Base-by-base conservation (phyloP, 2,113 vertebrate species). In the Colossoma macropomum region DNA sequence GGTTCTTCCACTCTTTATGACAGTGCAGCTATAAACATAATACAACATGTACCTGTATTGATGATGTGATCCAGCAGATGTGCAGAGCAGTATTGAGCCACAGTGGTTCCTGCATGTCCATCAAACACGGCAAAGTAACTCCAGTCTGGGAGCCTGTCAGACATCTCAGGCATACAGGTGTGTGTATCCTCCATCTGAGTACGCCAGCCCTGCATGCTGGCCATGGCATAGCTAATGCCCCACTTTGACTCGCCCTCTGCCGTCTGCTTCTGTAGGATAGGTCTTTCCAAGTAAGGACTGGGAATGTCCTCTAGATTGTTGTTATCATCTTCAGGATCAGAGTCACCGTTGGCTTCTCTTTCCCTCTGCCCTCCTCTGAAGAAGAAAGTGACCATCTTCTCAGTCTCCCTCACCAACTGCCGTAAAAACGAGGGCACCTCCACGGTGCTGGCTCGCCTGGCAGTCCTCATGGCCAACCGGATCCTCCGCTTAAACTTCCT, bases 171-270 rank as follows among this genome's bases (percentile, higher is more conserved):
- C 88, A 91, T 82, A 65, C 92, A 94, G 69, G 92, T 76, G 52
- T 95, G 95, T 5, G 95, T 93, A 0, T 95, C 94, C 88, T 96
- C 95, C 95, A 94, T 94, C 84, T 93, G 93, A 11, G 90, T 86
- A 86, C 94, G 90, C 95, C 95, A 94, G 69, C 95, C 95, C 84
- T 96, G 94, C 92, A 93, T 94, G 65, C 92, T 90, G 16, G 93
- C 94, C 79, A 92, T 81, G 1, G 92, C 94, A 6, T 94, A 95
- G 88, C 88, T 88, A 60, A 95, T 0, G 9, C 92, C 94, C 1
- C 84, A 65, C 6, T 81, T 85, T 0, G 87, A 91, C 0, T 89
- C 91, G 19, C 94, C 94, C 86, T 95, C 93, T 0, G 89, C 91
- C 48, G 89, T 91, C 4, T 90, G 80, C 84, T 94, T 94, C 87